phyloP scores from a whole-genome alignment of 2,113 vertebrate species.

The Catharus bicknelli region DNA sequence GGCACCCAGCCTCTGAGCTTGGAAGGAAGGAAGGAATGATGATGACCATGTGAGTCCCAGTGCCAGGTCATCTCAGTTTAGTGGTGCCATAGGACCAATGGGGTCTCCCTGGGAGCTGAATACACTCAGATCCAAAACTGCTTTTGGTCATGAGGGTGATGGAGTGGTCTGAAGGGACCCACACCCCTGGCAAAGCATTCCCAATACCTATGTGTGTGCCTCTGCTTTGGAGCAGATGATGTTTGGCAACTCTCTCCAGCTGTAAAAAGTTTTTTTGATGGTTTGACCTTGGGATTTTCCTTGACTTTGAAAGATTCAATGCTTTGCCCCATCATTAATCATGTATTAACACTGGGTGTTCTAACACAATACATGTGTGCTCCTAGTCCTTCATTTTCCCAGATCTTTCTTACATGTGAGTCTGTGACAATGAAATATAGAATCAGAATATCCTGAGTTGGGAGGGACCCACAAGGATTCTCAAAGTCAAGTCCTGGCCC shows the following conservation, averaged over 20 bases:
- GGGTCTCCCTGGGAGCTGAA: accelerated
- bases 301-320: accelerated
- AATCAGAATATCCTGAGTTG: not conserved
- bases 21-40: not conserved
- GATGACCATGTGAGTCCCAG: accelerated
- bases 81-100: not conserved
- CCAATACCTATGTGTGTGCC: accelerated
- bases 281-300: not conserved
- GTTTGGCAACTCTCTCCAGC: not conserved
- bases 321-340: not conserved
- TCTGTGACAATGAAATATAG: not conserved
- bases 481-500: too few species aligned
- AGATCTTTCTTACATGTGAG: not conserved
- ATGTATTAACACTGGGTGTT: not conserved
- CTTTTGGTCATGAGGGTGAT: not conserved
- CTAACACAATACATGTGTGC: not conserved
- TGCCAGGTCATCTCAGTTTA: not conserved
- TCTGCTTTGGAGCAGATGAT: not conserved
- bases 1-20: not conserved
- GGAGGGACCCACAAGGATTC: not conserved
- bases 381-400: not conserved
- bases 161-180: not conserved
- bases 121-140: not conserved
- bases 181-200: accelerated
- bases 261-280: not conserved